A percentile compares a stretch with the other conserved stretches of the same genome.
These are phyloP conservation scores for Diarsia dahlii DNA, from an alignment of 2,888 invertebrate genomes.

Conservation along the genomic window DNA sequence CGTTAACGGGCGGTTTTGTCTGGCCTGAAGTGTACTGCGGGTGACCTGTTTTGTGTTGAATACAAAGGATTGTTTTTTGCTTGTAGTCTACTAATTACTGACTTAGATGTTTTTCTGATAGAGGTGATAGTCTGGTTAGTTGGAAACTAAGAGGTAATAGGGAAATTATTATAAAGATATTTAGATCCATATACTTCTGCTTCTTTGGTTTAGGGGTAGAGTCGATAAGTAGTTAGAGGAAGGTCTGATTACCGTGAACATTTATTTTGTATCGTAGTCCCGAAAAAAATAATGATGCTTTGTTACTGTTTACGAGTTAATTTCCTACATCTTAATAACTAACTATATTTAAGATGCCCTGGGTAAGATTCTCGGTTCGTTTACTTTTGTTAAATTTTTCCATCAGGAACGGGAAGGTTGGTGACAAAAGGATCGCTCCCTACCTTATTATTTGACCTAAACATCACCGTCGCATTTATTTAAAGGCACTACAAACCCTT, in stretches of 20 bases:
- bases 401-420: background rate
- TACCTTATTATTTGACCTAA: background rate
- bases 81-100: constrained; percentile 7
- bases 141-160: background rate
- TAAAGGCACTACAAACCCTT: background rate
- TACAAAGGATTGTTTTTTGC: constrained; percentile 18
- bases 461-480: background rate
- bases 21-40: constrained; percentile 33
- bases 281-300: too few species aligned
- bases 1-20: constrained; percentile 21
- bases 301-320: too few species aligned
- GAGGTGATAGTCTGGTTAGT: background rate
- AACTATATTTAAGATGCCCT: background rate
- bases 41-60: constrained; percentile 10
- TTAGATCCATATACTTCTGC: too few species aligned
- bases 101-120: background rate
- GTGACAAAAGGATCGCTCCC: too few species aligned
- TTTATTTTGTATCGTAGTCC: too few species aligned
- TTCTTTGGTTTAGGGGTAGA: too few species aligned
- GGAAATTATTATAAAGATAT: background rate
- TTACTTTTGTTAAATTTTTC: background rate
- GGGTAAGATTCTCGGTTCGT: background rate
- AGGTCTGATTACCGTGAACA: too few species aligned
- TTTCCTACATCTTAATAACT: too few species aligned
- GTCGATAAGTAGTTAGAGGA: too few species aligned